Conservation (phyloP, 1,140 invertebrate genomes). For the Ridgeia piscesae region DNA sequence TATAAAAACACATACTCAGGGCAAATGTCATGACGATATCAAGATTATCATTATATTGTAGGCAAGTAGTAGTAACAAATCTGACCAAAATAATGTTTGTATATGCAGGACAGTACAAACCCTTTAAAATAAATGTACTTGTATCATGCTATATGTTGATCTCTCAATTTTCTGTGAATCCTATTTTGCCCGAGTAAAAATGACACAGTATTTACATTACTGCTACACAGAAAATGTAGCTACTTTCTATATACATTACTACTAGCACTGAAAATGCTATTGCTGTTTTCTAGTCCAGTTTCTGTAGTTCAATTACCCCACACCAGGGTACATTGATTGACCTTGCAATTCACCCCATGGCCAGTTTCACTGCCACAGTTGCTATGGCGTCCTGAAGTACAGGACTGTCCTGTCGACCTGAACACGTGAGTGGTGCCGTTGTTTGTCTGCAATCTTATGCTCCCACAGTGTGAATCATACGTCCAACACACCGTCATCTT, state of each 20-base stretch:
- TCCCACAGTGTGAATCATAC: constrained; percentile 34
- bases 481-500: constrained; percentile 53
- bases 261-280: neutral
- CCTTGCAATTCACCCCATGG: neutral
- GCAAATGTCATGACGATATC: neutral
- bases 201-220: neutral
- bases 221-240: too few relatives aligned
- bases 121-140: neutral
- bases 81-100: neutral
- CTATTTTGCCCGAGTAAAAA: neutral
- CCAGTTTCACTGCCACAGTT: neutral
- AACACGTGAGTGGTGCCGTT: neutral
- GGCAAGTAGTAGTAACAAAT: neutral
- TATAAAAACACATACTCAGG: neutral
- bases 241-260: neutral
- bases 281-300: neutral
- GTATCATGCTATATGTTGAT: neutral
- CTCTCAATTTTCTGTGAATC: neutral
- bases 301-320: too few relatives aligned
- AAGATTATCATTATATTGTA: neutral
- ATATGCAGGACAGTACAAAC: neutral
- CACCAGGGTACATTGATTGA: neutral
- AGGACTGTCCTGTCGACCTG: neutral
- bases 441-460: neutral
- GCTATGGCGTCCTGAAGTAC: neutral